phyloP scores from a whole-genome alignment of 2,113 vertebrate genomes.

The Gallinago paraguaiae region DNA sequence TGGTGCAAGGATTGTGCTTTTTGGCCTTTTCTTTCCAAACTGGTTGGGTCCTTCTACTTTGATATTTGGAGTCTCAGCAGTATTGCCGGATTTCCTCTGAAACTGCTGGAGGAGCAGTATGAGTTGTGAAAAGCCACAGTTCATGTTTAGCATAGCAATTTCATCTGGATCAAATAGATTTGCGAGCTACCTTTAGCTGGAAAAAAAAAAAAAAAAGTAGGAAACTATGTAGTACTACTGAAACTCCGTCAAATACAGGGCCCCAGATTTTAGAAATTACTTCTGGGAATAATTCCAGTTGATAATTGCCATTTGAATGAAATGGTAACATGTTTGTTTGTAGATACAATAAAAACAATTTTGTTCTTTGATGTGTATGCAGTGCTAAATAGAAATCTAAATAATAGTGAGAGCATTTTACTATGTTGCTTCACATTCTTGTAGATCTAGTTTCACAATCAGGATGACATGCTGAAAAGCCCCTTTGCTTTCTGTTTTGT shows the following conservation, averaged over 20 bases:
- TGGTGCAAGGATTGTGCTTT: background rate
- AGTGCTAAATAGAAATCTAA: background rate
- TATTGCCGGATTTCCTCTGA: background rate
- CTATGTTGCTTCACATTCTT: background rate
- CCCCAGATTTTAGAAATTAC: slow-evolving; percentile 29
- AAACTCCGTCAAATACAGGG: slow-evolving; percentile 40
- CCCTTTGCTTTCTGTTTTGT: background rate
- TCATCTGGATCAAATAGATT: background rate
- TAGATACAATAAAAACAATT: background rate
- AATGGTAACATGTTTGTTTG: slow-evolving; percentile 4
- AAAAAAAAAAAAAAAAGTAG: background rate
- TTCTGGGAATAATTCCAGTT: slow-evolving; percentile 50
- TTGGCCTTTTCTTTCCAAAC: background rate
- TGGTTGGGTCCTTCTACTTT: background rate
- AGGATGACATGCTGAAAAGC: background rate
- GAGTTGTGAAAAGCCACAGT: background rate
- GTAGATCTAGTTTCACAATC: background rate
- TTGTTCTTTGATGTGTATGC: background rate
- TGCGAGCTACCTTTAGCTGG: background rate
- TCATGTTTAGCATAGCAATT: slow-evolving; percentile 26
- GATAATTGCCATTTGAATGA: slow-evolving; percentile 49
- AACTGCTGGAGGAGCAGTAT: background rate
- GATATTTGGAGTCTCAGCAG: background rate
- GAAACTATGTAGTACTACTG: background rate
- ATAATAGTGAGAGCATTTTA: background rate